Base-by-base conservation (phyloP, 2,888 invertebrate genomes). In the Synanthedon vespiformis region DNA sequence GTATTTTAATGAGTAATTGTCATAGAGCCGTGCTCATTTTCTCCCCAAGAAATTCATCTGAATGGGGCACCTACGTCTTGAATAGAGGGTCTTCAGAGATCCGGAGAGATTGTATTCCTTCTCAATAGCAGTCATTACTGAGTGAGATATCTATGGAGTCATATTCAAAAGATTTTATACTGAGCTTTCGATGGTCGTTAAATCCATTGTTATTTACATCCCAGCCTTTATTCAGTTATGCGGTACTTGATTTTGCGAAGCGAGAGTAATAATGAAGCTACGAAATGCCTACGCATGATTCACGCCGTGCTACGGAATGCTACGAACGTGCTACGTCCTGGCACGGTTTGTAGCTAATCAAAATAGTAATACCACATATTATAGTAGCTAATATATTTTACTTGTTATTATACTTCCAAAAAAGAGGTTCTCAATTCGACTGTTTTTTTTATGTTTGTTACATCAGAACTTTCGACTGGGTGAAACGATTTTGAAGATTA, bases 1-100 rank as follows among this genome's bases (percentile, higher is more conserved):
- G 78, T 63, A 70, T 78, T 79, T 77, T 81, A 81, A 81, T 82
- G 80, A 83, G 44, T 44, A 44, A 81, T 80, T 77, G 80, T 72
- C 74, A 76, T 79, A 74, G 72, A 74, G 70, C 70, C 68, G 65
- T 62, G 62, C 64, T 65, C 65, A 65, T 59, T 62, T 34, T 61
- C 55, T 58, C 58, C 61, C 61, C 69, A 51, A 55, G 76, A 74
- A 74, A 76, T 72, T 73, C 67, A 59, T 63, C 70, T 75, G 75
- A 80, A 79, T 77, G 72, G 77, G 66, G 74, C 76, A 76, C 76
- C 67, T 61, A 76, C 77, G 68, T 62, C 77, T 70, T 69, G 64
- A 77, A 77, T 79, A 74, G 76, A 67, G 71, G 56, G 71, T 67
- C 77, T 76, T 77, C 72, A 71, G 69, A 67, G 73, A 76, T 70